Evolutionary conservation across 2,888 invertebrate species (phyloP).

Genomic region (Orthosia cruda): DNA sequence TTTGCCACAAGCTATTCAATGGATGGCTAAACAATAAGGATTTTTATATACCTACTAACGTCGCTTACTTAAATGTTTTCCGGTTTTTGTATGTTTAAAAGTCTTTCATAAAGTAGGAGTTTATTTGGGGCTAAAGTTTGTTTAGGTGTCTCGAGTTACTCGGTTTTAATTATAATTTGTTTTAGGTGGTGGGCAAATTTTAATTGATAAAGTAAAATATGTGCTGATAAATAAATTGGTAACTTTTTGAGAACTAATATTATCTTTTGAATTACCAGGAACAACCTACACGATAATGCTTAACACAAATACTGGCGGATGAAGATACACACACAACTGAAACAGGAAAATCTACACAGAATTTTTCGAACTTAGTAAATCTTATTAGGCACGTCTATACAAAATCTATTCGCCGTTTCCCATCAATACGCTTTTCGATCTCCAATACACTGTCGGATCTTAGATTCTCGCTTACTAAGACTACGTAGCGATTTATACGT

Average conservation of each 20-base stretch:
- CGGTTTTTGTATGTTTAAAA: slow-evolving; percentile 44
- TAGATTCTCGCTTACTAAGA: slow-evolving; percentile 41
- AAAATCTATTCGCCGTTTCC: slow-evolving; percentile 18
- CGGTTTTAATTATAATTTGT: slow-evolving; percentile 35
- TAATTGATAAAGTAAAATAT: slow-evolving; percentile 19
- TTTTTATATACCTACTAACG: slow-evolving; percentile 27
- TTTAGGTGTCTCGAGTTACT: slow-evolving; percentile 26
- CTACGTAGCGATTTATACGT: slow-evolving; percentile 61
- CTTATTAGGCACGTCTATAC: not conserved
- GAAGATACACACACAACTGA: not conserved
- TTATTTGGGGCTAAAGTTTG: slow-evolving; percentile 41
- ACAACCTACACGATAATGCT: not conserved
- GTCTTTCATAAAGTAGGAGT: slow-evolving; percentile 16
- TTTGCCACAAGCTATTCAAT: slow-evolving; percentile 61
- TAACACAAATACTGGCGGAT: not conserved
- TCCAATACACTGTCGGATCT: slow-evolving; percentile 35
- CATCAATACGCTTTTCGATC: slow-evolving; percentile 39
- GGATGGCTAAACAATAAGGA: slow-evolving; percentile 55
- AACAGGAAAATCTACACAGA: not conserved
- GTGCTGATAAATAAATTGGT: not conserved
- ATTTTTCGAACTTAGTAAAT: not conserved
- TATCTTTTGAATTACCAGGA: not conserved
- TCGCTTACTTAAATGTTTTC: slow-evolving; percentile 36
- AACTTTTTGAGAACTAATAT: not conserved
- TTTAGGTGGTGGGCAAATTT: slow-evolving; percentile 1